Evolutionary conservation across 2,888 invertebrate genomes (phyloP).

Genomic region (Drosophila phalerata): DNA sequence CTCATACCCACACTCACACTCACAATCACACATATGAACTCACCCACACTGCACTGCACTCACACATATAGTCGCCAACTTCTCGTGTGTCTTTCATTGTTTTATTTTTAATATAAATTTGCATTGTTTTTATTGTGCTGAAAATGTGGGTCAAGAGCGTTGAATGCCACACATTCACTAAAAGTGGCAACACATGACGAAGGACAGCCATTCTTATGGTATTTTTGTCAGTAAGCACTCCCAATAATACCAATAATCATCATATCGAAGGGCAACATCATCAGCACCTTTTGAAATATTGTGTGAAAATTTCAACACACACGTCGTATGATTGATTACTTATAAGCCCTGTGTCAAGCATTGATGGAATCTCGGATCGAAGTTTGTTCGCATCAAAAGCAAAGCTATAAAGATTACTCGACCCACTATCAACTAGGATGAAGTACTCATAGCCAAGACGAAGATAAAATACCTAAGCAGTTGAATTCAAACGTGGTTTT

Average conservation of each 20-base stretch:
- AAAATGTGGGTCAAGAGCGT: constrained; percentile 76
- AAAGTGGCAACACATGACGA: constrained; percentile 56
- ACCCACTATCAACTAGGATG: constrained; percentile 6
- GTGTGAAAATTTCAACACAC: constrained; percentile 29
- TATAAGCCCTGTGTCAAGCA: constrained; percentile 13
- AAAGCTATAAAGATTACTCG: constrained; percentile 3
- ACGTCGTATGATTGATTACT: constrained; percentile 64
- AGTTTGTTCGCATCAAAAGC: not conserved
- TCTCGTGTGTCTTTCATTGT: constrained; percentile 50
- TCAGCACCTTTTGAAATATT: constrained; percentile 10
- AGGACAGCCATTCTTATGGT: constrained; percentile 19
- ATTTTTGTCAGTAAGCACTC: constrained; percentile 31
- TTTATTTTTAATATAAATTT: constrained; percentile 77
- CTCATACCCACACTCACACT: constrained; percentile 19
- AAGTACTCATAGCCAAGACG: not conserved
- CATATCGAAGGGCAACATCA: constrained; percentile 22
- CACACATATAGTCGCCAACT: constrained; percentile 6
- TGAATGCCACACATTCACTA: constrained; percentile 39
- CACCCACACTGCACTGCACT: constrained; percentile 6
- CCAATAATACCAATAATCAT: constrained; percentile 58
- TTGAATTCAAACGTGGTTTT: not conserved
- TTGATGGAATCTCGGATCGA: constrained; percentile 37
- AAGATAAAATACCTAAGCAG: constrained; percentile 12
- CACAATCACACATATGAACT: not conserved
- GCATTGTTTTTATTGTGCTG: constrained; percentile 55